These are phyloP conservation scores for Sarcophilus harrisii DNA, from an alignment of 2,797 vertebrate species.

Conservation along the genomic window DNA sequence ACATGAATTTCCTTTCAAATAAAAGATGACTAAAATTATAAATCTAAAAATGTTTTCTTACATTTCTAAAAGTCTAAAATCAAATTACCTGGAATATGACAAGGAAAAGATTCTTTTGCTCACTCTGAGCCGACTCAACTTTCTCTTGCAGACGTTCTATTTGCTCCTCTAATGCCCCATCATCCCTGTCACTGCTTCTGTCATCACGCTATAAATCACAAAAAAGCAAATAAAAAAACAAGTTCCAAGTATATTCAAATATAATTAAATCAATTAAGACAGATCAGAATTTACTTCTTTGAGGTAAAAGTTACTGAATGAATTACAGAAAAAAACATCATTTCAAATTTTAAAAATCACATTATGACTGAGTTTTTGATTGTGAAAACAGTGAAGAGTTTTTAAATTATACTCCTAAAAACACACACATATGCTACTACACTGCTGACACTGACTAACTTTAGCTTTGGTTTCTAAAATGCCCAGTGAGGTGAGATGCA, in stretches of 20 bases:
- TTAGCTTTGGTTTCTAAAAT: not conserved
- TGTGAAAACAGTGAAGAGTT: not conserved
- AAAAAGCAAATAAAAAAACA: conserved; percentile 10
- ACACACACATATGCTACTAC: not conserved
- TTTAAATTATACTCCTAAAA: not conserved
- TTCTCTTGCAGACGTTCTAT: conserved; percentile 98
- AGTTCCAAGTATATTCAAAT: not conserved
- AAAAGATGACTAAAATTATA: conserved; percentile 43
- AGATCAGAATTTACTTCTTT: conserved; percentile 85
- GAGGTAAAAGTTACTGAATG: conserved; percentile 77
- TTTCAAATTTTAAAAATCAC: not conserved
- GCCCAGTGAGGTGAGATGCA: not conserved
- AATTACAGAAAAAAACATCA: not conserved
- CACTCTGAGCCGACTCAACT: conserved; percentile 97
- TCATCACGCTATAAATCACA: conserved; percentile 86
- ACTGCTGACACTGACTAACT: not conserved
- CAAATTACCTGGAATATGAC: conserved; percentile 96
- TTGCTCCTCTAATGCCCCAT: conserved; percentile 96
- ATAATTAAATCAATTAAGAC: not conserved
- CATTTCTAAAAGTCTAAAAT: not conserved
- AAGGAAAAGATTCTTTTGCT: conserved; percentile 99
- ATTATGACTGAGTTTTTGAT: not conserved
- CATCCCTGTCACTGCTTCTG: conserved; percentile 95
- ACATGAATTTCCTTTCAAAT: conserved; percentile 21
- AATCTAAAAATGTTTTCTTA: conserved; percentile 37